A percentile compares a stretch with the other conserved stretches of the same genome.
phyloP scores from a whole-genome alignment of 2,797 vertebrate species.

The Australoheros facetus region DNA sequence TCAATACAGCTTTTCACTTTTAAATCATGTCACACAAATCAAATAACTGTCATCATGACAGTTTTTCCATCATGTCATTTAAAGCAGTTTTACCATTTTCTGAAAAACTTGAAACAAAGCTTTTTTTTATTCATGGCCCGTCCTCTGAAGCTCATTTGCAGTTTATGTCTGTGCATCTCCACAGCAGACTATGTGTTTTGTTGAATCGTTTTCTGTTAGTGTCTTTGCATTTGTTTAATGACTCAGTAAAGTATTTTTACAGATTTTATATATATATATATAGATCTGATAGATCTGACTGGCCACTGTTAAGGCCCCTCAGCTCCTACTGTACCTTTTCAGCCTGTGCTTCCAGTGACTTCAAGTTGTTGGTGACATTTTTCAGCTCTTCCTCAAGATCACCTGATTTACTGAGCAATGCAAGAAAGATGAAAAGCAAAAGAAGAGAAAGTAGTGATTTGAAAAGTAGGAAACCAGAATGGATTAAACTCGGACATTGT shows the following conservation, averaged over 20 bases:
- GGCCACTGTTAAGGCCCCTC: not conserved
- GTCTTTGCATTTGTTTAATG: not conserved
- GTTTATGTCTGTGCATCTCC: not conserved
- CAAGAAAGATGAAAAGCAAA: constrained; percentile 59
- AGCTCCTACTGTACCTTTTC: constrained; percentile 79
- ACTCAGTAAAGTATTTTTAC: not conserved
- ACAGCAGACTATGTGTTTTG: not conserved
- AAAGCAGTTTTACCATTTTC: not conserved
- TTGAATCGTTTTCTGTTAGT: not conserved
- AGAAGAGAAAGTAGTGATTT: constrained; percentile 70
- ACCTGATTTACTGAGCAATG: constrained; percentile 93
- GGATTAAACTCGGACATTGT: constrained; percentile 23
- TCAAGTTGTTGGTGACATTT: constrained; percentile 99
- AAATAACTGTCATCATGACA: not conserved
- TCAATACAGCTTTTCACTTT: not conserved
- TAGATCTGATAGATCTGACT: not conserved
- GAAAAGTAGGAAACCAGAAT: constrained; percentile 71
- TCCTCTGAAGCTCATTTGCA: not conserved
- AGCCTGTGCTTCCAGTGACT: constrained; percentile 97
- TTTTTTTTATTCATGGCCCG: not conserved
- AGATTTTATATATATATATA: not conserved
- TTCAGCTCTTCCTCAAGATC: constrained; percentile 99
- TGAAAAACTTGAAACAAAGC: not conserved
- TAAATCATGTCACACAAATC: not conserved
- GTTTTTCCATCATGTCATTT: not conserved